Evolutionary conservation across 1,140 invertebrate genomes (phyloP), one percentile per base, ranked within the genome.

Genomic region (Drosophila murphyi): DNA sequence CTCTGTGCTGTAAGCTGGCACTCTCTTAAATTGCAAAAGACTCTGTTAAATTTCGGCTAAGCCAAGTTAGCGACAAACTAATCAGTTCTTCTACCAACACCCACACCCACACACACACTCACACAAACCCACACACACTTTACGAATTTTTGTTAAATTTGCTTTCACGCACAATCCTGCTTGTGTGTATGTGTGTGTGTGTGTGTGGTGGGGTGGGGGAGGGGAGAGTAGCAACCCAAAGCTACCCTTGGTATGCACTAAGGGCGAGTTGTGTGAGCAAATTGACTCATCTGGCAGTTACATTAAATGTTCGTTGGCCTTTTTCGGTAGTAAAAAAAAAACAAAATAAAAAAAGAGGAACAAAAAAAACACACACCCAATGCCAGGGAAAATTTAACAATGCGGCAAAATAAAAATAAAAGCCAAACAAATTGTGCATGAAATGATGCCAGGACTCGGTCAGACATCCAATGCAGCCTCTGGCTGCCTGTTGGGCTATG

Each of bases 321-420:
- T 69, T 68, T 65, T n/a, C 7, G 71, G n/a, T 28, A 47, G 72
- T 64, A 31, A 31, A 76, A n/a, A n/a, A 45, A 20, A 20, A 20
- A 4, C 34, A 4, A 34, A 34, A 34, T 4, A 34, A 34, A n/a
- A 43, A 43, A 43, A n/a, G 39, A 43, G 20, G 20, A 20, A 20
- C 20, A 43, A 43, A 43, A 8, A 43, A 41, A 41, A 41, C 28
- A 28, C 34, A 63, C 34, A 67, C 63, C 55, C 78, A 78, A 72
- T 73, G 48, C 37, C 70, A 62, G 56, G 68, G 48, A 32, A 65
- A 88, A 80, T 83, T 85, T 76, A 76, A 89, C 85, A 81, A 88
- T 88, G 80, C 83, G 83, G 64, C 77, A 57, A 83, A 89, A 83
- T 89, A 89, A 83, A 89, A 89, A 89, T 88, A 87, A 88, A 88